These are phyloP conservation scores for Rhimphoctona megacephalus DNA, from an alignment of 2,888 invertebrate genomes.

Conservation along the genomic window DNA sequence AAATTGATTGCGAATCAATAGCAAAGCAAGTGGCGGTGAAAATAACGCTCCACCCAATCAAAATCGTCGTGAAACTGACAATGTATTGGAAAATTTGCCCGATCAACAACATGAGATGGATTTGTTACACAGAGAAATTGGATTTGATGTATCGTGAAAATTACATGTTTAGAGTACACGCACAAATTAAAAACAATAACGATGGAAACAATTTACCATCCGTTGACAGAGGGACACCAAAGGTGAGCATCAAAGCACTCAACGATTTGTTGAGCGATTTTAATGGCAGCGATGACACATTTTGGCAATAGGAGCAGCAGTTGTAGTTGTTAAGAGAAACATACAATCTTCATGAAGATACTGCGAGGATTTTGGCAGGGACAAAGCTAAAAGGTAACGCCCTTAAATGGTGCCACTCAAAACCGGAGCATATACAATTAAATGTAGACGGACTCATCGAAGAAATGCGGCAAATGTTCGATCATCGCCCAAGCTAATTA, in stretches of 20 bases:
- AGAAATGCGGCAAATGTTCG: constrained; percentile 63
- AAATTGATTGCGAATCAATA: neutral
- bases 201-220: neutral
- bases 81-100: neutral
- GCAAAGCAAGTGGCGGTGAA: neutral
- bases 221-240: neutral
- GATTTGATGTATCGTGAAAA: constrained; percentile 5
- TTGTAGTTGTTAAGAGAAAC: constrained; percentile 10
- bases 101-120: constrained; percentile 24
- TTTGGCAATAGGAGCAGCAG: constrained; percentile 18
- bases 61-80: neutral
- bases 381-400: constrained; percentile 63
- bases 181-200: neutral
- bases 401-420: constrained; percentile 65
- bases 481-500: constrained; percentile 48
- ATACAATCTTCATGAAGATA: constrained; percentile 37
- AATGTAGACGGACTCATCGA: constrained; percentile 18
- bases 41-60: neutral
- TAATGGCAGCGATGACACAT: constrained; percentile 8
- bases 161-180: neutral
- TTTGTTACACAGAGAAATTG: constrained; percentile 24
- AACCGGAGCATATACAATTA: constrained; percentile 61
- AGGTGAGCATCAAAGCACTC: constrained; percentile 11
- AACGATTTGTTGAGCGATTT: constrained; percentile 25
- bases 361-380: constrained; percentile 56